A percentile compares a stretch with the other conserved stretches of the same genome.
Conservation (phyloP, 2,797 vertebrate genomes). For the Notolepis coatsorum region DNA sequence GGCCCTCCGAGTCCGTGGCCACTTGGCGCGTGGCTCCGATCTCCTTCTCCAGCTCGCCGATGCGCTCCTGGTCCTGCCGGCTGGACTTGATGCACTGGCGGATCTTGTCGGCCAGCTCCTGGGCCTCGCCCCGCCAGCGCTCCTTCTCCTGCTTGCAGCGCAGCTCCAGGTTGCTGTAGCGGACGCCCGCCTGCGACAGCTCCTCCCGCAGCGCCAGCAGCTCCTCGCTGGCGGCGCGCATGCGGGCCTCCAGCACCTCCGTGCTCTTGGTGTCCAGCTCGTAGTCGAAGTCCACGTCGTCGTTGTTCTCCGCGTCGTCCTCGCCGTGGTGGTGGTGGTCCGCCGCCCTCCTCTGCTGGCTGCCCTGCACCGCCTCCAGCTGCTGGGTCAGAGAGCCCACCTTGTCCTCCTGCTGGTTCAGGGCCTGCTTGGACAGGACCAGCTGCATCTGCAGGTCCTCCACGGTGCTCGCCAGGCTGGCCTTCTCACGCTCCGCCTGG, state of each 20-base stretch:
- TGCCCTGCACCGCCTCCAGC: constrained; percentile 70
- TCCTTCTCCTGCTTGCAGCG: constrained; percentile 82
- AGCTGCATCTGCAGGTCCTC: constrained; percentile 86
- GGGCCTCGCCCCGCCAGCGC: constrained; percentile 81
- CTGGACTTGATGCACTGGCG: constrained; percentile 82
- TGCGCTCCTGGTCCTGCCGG: constrained; percentile 83
- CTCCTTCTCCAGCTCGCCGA: constrained; percentile 84
- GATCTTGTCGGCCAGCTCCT: constrained; percentile 84
- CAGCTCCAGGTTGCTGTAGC: constrained; percentile 77
- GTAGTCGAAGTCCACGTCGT: constrained; percentile 64
- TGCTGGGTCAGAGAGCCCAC: constrained; percentile 78
- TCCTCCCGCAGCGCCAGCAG: constrained; percentile 78
- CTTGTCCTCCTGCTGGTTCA: constrained; percentile 82
- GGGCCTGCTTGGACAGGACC: constrained; percentile 78
- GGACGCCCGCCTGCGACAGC: constrained; percentile 76
- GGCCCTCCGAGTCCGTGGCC: constrained; percentile 83
- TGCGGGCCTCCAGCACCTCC: constrained; percentile 78
- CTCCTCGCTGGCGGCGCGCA: constrained; percentile 78
- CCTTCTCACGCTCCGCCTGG: constrained; percentile 86
- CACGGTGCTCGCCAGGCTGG: constrained; percentile 74
- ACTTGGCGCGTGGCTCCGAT: constrained; percentile 81
- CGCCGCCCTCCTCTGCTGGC: constrained; percentile 34
- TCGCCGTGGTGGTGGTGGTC: constrained; percentile 45
- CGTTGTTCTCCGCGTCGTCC: not conserved
- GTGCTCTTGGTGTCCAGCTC: constrained; percentile 81